These are phyloP conservation scores for Baccha elongata DNA, from an alignment of 2,888 invertebrate species.

Conservation along the genomic window DNA sequence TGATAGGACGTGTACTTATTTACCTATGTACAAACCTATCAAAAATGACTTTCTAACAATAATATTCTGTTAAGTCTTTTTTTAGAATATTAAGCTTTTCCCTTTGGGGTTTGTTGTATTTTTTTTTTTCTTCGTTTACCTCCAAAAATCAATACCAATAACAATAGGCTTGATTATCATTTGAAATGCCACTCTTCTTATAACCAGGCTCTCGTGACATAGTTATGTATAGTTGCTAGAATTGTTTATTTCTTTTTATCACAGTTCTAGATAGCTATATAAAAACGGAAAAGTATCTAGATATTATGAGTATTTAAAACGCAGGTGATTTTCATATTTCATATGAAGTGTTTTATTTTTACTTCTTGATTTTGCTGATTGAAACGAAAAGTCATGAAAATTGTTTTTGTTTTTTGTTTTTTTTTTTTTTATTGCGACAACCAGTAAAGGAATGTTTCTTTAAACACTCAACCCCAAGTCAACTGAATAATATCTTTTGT, in stretches of 20 bases:
- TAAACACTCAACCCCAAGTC: slow-evolving; percentile 32
- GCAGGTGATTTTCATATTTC: slow-evolving; percentile 44
- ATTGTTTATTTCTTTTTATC: slow-evolving; percentile 25
- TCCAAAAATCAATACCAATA: slow-evolving; percentile 69
- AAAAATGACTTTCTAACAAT: background rate
- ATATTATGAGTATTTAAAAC: background rate
- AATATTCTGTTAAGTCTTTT: slow-evolving; percentile 5
- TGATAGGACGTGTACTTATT: slow-evolving; percentile 4
- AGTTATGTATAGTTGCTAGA: slow-evolving; percentile 63
- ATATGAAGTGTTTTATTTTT: slow-evolving; percentile 24
- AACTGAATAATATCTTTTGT: slow-evolving; percentile 25
- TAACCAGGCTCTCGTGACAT: slow-evolving; percentile 64
- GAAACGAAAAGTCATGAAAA: background rate
- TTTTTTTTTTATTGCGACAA: slow-evolving; percentile 11
- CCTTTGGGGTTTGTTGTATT: background rate
- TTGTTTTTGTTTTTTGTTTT: slow-evolving; percentile 8
- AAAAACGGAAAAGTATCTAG: background rate
- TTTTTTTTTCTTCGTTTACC: slow-evolving; percentile 26
- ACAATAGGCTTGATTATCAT: slow-evolving; percentile 70
- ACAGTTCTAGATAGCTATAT: slow-evolving; percentile 28
- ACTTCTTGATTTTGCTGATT: background rate
- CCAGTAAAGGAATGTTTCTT: slow-evolving; percentile 35
- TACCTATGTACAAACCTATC: background rate
- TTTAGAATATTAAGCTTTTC: slow-evolving; percentile 35
- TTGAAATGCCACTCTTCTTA: slow-evolving; percentile 55